Percentiles rank a stretch among this genome's conserved stretches.
phyloP scores from a whole-genome alignment of 2,888 invertebrate genomes.

The Pandemis heparana region DNA sequence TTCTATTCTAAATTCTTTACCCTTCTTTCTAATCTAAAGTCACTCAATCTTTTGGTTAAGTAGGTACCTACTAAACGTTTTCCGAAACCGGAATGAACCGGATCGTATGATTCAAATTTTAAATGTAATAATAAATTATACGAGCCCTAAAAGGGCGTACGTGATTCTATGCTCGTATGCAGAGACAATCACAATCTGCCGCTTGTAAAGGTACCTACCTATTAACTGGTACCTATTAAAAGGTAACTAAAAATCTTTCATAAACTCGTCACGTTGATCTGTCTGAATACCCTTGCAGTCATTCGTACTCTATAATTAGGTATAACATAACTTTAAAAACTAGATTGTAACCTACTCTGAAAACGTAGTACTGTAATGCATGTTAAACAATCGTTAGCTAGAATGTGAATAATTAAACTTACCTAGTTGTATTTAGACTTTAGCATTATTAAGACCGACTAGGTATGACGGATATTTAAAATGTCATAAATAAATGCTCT shows the following conservation, averaged over 20 bases:
- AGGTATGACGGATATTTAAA: too few relatives aligned
- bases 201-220: background rate
- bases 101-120: background rate
- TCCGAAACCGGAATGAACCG: background rate
- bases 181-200: conserved; percentile 7
- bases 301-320: background rate
- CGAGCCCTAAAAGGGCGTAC: conserved; percentile 29
- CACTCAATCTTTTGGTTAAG: background rate
- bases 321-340: background rate
- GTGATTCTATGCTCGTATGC: conserved; percentile 31
- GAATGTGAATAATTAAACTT: too few relatives aligned
- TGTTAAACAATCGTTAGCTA: too few relatives aligned
- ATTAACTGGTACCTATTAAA: background rate
- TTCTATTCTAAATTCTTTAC: background rate
- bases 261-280: too few relatives aligned
- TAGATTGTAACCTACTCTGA: too few relatives aligned
- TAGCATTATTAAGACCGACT: too few relatives aligned
- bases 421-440: too few relatives aligned
- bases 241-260: too few relatives aligned
- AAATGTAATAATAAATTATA: background rate
- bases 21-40: background rate
- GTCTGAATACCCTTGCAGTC: too few relatives aligned
- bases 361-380: too few relatives aligned
- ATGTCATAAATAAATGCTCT: too few relatives aligned
- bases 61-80: background rate